These are phyloP conservation scores for Hemichromis elongatus DNA, from an alignment of 2,113 vertebrate species.

Conservation along the genomic window DNA sequence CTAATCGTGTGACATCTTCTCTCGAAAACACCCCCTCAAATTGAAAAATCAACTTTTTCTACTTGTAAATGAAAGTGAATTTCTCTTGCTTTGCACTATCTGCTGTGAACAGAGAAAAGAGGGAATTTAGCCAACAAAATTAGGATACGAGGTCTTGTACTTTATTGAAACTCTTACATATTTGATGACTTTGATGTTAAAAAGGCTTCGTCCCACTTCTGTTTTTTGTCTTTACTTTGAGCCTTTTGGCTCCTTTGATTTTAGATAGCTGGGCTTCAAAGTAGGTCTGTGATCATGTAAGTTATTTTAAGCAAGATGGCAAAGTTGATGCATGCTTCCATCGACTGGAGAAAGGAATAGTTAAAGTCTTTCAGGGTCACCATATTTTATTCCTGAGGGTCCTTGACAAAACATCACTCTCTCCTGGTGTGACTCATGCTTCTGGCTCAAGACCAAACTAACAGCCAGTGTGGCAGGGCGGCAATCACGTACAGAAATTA, in stretches of 20 bases:
- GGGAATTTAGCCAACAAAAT: neutral
- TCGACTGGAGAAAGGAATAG: neutral
- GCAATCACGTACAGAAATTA: conserved; percentile 38
- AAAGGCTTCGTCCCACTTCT: conserved; percentile 5
- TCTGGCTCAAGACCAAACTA: neutral
- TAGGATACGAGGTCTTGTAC: neutral
- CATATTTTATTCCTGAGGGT: conserved; percentile 4
- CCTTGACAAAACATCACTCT: conserved; percentile 5
- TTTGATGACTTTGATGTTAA: conserved; percentile 40
- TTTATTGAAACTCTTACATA: conserved; percentile 28
- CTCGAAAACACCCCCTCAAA: neutral
- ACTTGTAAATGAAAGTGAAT: neutral
- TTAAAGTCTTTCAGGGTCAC: neutral
- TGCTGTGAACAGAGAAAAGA: neutral
- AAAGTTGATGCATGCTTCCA: neutral
- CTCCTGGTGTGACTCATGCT: neutral
- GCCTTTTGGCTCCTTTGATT: conserved; percentile 1
- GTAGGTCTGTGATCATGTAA: conserved; percentile 3
- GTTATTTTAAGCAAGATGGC: neutral
- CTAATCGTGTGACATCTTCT: neutral
- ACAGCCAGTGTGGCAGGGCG: neutral
- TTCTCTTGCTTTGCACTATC: neutral
- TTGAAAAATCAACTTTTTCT: neutral
- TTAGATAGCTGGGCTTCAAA: neutral
- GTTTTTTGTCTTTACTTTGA: neutral